Conservation (phyloP, 2,888 invertebrate species). For the Apamea epomidion region DNA sequence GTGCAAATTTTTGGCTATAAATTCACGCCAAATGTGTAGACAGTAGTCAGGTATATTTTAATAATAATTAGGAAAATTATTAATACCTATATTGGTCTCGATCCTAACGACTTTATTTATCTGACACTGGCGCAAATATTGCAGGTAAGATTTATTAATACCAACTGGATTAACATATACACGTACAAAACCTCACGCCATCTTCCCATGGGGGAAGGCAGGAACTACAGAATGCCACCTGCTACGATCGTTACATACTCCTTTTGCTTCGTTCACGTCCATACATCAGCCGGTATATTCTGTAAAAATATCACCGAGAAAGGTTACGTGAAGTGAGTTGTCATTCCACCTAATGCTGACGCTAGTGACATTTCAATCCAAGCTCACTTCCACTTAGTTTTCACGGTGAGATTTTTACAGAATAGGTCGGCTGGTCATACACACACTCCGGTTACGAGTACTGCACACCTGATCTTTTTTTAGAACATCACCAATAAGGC, state of each 20-base stretch:
- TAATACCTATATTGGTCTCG: background rate
- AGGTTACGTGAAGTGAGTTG: too few species aligned
- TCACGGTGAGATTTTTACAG: too few species aligned
- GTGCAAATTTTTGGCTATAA: constrained; percentile 41
- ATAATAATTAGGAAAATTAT: constrained; percentile 39
- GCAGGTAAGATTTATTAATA: background rate
- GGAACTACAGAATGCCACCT: too few species aligned
- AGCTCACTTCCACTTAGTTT: too few species aligned
- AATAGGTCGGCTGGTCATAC: background rate
- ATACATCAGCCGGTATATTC: background rate
- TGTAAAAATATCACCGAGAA: too few species aligned
- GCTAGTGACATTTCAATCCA: too few species aligned
- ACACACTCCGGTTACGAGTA: background rate
- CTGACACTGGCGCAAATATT: background rate
- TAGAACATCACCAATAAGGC: too few species aligned
- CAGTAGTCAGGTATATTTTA: constrained; percentile 30
- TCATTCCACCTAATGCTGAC: too few species aligned
- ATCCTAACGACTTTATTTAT: constrained; percentile 3
- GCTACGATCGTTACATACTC: background rate
- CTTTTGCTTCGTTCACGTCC: background rate
- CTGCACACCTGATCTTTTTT: background rate
- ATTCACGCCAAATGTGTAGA: constrained; percentile 39
- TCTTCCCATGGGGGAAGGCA: background rate
- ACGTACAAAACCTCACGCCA: too few species aligned
- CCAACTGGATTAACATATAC: background rate